Evolutionary conservation across 2,888 invertebrate genomes (phyloP), one percentile per base, ranked within the genome.

Genomic region (Stegana nigrithorax): DNA sequence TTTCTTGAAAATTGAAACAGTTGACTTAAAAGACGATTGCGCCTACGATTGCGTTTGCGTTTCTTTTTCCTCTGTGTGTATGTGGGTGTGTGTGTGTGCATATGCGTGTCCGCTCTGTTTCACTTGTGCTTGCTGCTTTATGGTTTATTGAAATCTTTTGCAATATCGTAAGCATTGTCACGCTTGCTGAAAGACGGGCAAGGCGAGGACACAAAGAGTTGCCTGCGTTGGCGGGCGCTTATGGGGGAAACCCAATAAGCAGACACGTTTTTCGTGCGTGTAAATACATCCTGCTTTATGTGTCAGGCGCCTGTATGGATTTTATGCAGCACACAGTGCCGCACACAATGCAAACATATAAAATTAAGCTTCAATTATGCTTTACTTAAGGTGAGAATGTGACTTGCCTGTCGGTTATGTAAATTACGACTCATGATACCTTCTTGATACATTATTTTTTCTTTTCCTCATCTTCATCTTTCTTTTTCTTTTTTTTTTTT

Each of bases 341-440:
- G n/a, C n/a, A n/a, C 29, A 17, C 7, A 51, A 14, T 51, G 26
- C 14, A 8, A 21, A 14, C 10, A 4, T 53, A 17, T 53, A 21
- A 53, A 32, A 53, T 53, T 32, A 53, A 53, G 1, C 53, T 32
- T 53, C 53, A 53, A 32, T 53, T 53, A 29, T 53, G 2, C 21
- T 53, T n/a, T 32, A 14, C 53, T 51, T 32, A 53, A 53, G 32
- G 53, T 53, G 26, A 53, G 32, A 53, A 53, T 32, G 21, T 19
- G 53, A 4, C 19, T 21, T 14, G 39, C 17, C 3, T 5, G 39
- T n/a, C n/a, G 17, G 39, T 39, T 39, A 39, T 39, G 17, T 4
- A 10, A 39, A 39, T 39, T 39, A 39, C 17, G 39, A 10, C 6
- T 39, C 39, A 39, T 39, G 17, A 39, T 39, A 14, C 17, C 17